A percentile compares a stretch with the other conserved stretches of the same genome.
Conservation (phyloP, 2,888 invertebrate species). For the Trachelus troglodyta region DNA sequence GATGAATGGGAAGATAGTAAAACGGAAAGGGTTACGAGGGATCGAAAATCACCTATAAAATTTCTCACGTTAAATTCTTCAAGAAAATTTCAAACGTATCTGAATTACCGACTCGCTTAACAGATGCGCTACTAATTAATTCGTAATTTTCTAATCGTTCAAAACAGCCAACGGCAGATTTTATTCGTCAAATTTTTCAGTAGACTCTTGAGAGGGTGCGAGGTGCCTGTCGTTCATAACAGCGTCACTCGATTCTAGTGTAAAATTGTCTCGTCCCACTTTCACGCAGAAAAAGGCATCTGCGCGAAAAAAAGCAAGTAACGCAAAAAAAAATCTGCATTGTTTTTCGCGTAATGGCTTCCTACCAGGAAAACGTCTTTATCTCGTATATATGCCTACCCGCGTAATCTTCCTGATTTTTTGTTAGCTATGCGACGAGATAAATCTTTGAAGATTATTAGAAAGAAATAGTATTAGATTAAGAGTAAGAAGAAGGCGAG, state of each 20-base stretch:
- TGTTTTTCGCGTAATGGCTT: neutral
- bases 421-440: neutral
- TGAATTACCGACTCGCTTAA: neutral
- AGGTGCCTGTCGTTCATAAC: neutral
- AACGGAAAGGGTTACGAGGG: neutral
- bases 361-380: neutral
- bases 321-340: neutral
- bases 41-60: neutral
- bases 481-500: neutral
- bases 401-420: neutral
- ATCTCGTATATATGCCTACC: neutral
- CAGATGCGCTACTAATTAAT: neutral
- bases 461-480: neutral
- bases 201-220: neutral
- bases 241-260: neutral
- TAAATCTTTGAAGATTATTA: neutral
- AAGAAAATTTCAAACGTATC: neutral
- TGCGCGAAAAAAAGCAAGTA: neutral
- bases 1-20: neutral
- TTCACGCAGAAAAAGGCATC: neutral
- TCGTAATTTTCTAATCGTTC: neutral
- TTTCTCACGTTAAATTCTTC: neutral
- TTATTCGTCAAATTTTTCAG: neutral
- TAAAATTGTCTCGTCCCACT: neutral
- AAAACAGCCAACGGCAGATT: neutral